Evolutionary conservation across 2,797 vertebrate genomes (phyloP), one percentile per base, ranked within the genome.

Genomic region (Neoniphon sammara): DNA sequence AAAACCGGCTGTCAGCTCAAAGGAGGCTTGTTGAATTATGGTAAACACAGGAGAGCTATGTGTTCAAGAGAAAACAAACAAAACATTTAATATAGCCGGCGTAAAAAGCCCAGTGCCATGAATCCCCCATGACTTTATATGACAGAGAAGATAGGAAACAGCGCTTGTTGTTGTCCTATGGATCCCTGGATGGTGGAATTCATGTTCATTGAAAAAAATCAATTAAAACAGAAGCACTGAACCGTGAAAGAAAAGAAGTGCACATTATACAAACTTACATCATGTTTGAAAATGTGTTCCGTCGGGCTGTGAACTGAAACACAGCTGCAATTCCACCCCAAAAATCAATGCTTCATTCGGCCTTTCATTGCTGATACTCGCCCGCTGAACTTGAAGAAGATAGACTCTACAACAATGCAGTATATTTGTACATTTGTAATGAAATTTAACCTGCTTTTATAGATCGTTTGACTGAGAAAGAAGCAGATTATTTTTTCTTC

Each of bases 181-280:
- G 81, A 83, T 50, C 52, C 36, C 12, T 46, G 6, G 27, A 79
- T 75, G 61, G 2, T 10, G 34, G 42, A 58, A 47, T 82, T 64
- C 77, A 75, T 65, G 54, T 70, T 76, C 61, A 79, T 79, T 68
- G 53, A 61, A 30, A 83, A n/a, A 83, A 85, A 81, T 91, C 81
- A 89, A 91, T 90, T 91, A 83, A 88, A 27, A 85, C 75, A 54
- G 73, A 85, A 55, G 66, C 10, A 6, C 53, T 73, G 83, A 71
- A 79, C 66, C 50, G 14, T 70, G 61, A n/a, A 69, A 70, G 59
- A 74, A 75, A 75, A 70, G 54, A 69, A 44, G 21, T 66, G 73
- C 56, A 75, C n/a, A 55, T 44, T 44, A 36, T 53, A 75, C 11
- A 68, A 72, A 77, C 72, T 49, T 58, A 27, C 59, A 36, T 21